Conservation (phyloP, 2,797 vertebrate species). For the Echeneis naucrates region DNA sequence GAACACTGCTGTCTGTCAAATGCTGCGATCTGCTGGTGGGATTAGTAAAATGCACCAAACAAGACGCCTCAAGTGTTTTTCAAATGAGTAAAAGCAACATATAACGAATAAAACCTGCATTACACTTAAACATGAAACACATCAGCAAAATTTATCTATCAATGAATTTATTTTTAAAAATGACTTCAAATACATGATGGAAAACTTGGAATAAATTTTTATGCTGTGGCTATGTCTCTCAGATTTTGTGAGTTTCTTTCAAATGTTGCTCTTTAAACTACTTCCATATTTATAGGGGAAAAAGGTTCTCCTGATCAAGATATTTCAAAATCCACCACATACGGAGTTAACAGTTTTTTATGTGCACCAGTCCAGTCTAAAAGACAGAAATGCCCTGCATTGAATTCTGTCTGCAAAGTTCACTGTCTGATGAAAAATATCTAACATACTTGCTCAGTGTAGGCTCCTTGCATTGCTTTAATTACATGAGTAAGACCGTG, state of each 20-base stretch:
- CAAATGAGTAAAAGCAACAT: neutral
- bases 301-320: slow-evolving; percentile 66
- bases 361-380: slow-evolving; percentile 10
- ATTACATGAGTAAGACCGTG: slow-evolving; percentile 57
- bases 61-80: neutral
- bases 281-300: slow-evolving; percentile 41
- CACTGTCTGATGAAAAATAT: neutral
- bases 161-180: slow-evolving; percentile 80
- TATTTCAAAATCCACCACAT: slow-evolving; percentile 49
- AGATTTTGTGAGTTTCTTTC: slow-evolving; percentile 35
- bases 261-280: slow-evolving; percentile 37
- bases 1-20: neutral
- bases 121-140: slow-evolving; percentile 10
- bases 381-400: slow-evolving; percentile 20
- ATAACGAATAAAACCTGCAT: neutral
- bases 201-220: slow-evolving; percentile 52
- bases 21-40: slow-evolving; percentile 56
- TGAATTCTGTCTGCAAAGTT: slow-evolving; percentile 2
- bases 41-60: slow-evolving; percentile 23
- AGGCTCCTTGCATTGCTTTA: slow-evolving; percentile 30
- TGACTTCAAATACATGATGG: slow-evolving; percentile 65
- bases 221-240: slow-evolving; percentile 46
- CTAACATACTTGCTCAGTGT: slow-evolving; percentile 6
- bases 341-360: slow-evolving; percentile 18
- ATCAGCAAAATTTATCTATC: slow-evolving; percentile 36